Conservation (phyloP, 2,113 vertebrate genomes). For the Ochotona curzoniae region DNA sequence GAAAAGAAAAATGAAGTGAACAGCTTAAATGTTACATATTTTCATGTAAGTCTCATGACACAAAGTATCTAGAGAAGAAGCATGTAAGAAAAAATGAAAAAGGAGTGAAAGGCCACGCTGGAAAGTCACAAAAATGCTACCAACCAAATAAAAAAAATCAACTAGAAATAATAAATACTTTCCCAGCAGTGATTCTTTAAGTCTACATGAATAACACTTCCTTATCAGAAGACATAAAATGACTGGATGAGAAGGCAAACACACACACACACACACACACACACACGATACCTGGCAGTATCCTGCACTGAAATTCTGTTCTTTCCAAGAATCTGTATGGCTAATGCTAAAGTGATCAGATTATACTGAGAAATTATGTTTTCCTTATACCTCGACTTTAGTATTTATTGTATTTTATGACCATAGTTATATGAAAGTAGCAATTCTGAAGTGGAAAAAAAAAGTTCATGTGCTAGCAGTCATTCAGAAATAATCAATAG, state of each 20-base stretch:
- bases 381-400: background rate
- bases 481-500: background rate
- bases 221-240: background rate
- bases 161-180: background rate
- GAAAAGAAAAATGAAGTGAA: background rate
- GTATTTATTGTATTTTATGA: background rate
- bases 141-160: background rate
- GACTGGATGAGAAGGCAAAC: background rate
- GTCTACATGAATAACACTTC: background rate
- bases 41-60: background rate
- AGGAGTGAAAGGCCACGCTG: background rate
- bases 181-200: background rate
- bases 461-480: background rate
- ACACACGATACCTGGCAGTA: no score
- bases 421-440: background rate
- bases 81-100: background rate
- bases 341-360: conserved; percentile 33
- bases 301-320: background rate
- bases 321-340: background rate
- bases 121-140: background rate
- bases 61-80: background rate
- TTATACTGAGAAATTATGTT: conserved; percentile 21
- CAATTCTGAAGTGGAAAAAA: background rate
- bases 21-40: background rate
- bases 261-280: no score